Base-by-base conservation (phyloP, 2,888 invertebrate genomes). In the Mythimna vitellina region DNA sequence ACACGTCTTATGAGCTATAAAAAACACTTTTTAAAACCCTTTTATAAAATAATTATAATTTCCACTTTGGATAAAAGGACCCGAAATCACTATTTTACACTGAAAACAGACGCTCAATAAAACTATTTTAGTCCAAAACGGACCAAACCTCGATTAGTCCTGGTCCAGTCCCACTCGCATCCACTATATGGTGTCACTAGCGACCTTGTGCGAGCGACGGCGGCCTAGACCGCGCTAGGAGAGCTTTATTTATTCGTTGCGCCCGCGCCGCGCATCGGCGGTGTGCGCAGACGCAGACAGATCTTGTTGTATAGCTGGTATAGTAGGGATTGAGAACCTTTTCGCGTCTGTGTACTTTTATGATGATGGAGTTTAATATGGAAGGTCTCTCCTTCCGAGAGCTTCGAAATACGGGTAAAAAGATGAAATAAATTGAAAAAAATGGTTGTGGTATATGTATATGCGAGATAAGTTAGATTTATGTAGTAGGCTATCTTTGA, bases 141-240 rank as follows among this genome's bases (percentile, higher is more conserved):
- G 17, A 12, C 6, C 2, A 29, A 57, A 35, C 0, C 20, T 5
- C 10, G 12, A 12, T 3, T 7, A 57, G 35, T 82, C 79, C 82
- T 20, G 38, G 12, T 58, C 73, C 68, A 58, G 66, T 83, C 83
- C 57, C 38, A 32, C 66, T 46, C 65, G 32, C 62, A 35, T 65
- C 22, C 53, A 42, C 51, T 51, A 49, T 53, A 66, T 89, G 89
- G 90, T 72, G 72, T 56, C 65, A 63, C 75, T 70, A 73, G 83
- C 89, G 92, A 91, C 92, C 92, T 92, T 90, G 90, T 82, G 75
- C 74, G 85, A 86, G 82, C 78, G 84, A 82, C 87, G 60, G 87
- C 86, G 90, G 91, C 93, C 92, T 92, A 92, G 91, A 89, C 91
- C 88, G 84, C 66, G 65, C 83, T 81, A 69, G 82, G 86, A 82